Evolutionary conservation across 2,113 vertebrate species (phyloP).

Genomic region (Peromyscus californicus): DNA sequence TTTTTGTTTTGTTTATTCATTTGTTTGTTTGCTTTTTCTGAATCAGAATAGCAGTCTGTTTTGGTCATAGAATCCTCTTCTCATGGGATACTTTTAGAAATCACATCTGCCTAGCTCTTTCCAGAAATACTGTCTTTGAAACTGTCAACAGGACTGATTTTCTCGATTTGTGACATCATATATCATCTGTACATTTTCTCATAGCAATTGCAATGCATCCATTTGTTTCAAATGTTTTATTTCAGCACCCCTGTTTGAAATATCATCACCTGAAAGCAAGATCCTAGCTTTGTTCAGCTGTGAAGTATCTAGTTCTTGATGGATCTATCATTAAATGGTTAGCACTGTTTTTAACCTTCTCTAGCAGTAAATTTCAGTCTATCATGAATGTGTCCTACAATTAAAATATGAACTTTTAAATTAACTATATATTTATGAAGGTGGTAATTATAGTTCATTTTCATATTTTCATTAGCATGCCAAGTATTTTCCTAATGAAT

Average conservation of each 20-base stretch:
- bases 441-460: constrained; percentile 34
- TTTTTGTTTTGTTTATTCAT: background rate
- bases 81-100: background rate
- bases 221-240: background rate
- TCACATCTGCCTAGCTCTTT: background rate
- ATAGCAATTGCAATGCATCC: background rate
- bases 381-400: background rate
- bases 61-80: background rate
- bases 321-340: background rate
- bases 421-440: constrained; percentile 39
- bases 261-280: background rate
- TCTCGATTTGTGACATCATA: background rate
- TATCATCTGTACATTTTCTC: background rate
- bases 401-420: constrained; percentile 61
- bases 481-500: constrained; percentile 68
- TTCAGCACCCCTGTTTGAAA: background rate
- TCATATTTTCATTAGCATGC: constrained; percentile 76
- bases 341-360: background rate
- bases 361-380: constrained; percentile 29
- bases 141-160: background rate
- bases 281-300: background rate
- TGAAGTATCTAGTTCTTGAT: background rate
- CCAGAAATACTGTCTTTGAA: background rate
- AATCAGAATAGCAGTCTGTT: background rate
- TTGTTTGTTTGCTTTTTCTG: background rate